Evolutionary conservation across 2,797 vertebrate genomes (phyloP).

Genomic region (Liparis tanakae): DNA sequence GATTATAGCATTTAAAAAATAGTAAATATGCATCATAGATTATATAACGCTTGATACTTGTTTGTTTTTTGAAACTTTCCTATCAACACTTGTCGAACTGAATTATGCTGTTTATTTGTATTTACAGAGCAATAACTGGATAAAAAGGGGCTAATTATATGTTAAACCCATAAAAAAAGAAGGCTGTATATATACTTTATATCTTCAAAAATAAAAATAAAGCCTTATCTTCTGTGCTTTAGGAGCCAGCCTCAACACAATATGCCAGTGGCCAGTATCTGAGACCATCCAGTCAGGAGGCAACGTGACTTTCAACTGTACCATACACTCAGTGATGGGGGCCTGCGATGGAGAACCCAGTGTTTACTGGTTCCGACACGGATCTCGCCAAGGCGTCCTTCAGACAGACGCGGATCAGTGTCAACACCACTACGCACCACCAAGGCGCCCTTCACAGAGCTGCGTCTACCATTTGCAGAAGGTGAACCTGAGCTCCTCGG

Average conservation of each 20-base stretch:
- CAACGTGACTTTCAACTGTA: conserved; percentile 61
- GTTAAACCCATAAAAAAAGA: neutral
- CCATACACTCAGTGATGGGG: conserved; percentile 26
- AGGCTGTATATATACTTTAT: too few species aligned
- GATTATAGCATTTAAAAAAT: neutral
- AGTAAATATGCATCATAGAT: neutral
- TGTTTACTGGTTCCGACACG: conserved; percentile 68
- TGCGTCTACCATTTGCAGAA: conserved; percentile 65
- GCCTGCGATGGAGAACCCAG: conserved; percentile 47
- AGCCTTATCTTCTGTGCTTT: neutral
- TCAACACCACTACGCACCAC: neutral
- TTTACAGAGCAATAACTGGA: neutral
- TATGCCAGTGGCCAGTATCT: conserved; percentile 44
- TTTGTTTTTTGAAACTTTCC: neutral
- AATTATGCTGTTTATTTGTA: neutral
- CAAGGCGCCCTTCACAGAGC: conserved; percentile 9
- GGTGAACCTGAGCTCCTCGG: conserved; percentile 39
- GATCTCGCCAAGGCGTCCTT: conserved; percentile 49
- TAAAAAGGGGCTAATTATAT: neutral
- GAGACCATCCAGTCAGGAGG: conserved; percentile 31
- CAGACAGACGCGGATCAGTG: conserved; percentile 29
- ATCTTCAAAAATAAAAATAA: too few species aligned
- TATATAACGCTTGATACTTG: neutral
- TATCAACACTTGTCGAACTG: neutral
- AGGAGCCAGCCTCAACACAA: conserved; percentile 20